Base-by-base conservation (phyloP, 2,888 invertebrate species). In the Bombylius major region DNA sequence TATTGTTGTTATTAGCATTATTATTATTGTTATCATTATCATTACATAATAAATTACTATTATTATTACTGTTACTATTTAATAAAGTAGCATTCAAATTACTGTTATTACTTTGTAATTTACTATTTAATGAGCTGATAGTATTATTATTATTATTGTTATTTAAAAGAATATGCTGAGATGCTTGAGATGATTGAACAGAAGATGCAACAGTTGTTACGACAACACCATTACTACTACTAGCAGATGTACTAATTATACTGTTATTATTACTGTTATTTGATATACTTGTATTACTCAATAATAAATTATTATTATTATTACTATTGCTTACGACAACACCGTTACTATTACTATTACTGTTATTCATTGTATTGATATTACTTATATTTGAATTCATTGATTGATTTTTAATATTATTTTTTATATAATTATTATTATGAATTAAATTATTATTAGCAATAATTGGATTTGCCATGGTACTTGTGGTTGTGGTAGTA, bases 381-480 rank as follows among this genome's bases (percentile, higher is more conserved):
- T 36, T 52, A 56, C 56, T 65, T 58, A 61, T 62, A 58, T 62
- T 64, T 47, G 55, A 53, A 56, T 54, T 54, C 45, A 55, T 55
- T 23, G 23, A 23, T 57, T 54, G 51, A 56, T 53, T 56, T 50
- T n/a, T 46, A 23, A 46, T 14, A 56, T 53, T 56, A 53, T 48
- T 51, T 48, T 55, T 51, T 51, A 51, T 48, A 23, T 5, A 11
- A 42, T 42, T 42, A 42, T 42, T 42, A 11, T 11, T 42, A 11
- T 11, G 11, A 42, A 45, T 55, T 47, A 50, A 50, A 55, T 55
- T 55, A 61, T 57, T 59, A 60, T 62, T 62, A 62, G 60, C 60
- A 61, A 58, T 63, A 70, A 73, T 62, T 65, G 63, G 64, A 64
- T 67, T 67, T 73, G 75, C 75, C 70, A 73, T 74, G 70, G 73